Evolutionary conservation across 2,113 vertebrate species (phyloP).

Genomic region (Lepus americanus): DNA sequence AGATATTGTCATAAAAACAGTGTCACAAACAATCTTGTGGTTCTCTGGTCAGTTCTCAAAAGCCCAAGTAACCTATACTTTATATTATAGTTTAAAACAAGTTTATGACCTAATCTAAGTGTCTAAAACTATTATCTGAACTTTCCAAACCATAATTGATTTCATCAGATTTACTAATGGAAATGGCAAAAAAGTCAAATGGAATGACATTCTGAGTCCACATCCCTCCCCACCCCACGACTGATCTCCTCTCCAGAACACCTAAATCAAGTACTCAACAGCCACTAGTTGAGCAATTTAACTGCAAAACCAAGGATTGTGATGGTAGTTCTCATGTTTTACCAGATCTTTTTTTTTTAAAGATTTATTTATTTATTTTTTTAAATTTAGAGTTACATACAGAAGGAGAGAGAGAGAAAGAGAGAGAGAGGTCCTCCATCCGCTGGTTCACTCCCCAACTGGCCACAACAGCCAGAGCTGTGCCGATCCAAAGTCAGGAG

Average conservation of each 20-base stretch:
- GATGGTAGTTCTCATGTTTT: conserved; percentile 53
- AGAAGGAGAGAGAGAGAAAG: too few species aligned
- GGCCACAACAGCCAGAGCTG: too few species aligned
- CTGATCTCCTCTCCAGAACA: not conserved
- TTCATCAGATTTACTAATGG: not conserved
- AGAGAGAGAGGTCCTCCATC: too few species aligned
- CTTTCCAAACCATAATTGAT: conserved; percentile 46
- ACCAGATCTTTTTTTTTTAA: conserved; percentile 13
- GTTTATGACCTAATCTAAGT: not conserved
- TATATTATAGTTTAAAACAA: conserved; percentile 54
- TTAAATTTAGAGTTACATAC: too few species aligned
- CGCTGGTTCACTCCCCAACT: too few species aligned
- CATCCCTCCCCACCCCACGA: not conserved
- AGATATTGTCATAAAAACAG: conserved; percentile 23
- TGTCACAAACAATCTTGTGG: conserved; percentile 42
- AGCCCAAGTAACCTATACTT: conserved; percentile 25
- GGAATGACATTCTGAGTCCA: not conserved
- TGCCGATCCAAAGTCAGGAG: too few species aligned
- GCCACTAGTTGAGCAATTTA: not conserved
- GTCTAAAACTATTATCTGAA: conserved; percentile 42
- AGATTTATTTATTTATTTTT: not conserved
- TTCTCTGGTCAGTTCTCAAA: conserved; percentile 34
- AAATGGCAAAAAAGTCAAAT: conserved; percentile 40
- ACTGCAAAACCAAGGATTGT: not conserved
- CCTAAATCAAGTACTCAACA: conserved; percentile 43